Evolutionary conservation across 2,113 vertebrate genomes (phyloP), one percentile per base, ranked within the genome.

Genomic region (Rhea pennata): DNA sequence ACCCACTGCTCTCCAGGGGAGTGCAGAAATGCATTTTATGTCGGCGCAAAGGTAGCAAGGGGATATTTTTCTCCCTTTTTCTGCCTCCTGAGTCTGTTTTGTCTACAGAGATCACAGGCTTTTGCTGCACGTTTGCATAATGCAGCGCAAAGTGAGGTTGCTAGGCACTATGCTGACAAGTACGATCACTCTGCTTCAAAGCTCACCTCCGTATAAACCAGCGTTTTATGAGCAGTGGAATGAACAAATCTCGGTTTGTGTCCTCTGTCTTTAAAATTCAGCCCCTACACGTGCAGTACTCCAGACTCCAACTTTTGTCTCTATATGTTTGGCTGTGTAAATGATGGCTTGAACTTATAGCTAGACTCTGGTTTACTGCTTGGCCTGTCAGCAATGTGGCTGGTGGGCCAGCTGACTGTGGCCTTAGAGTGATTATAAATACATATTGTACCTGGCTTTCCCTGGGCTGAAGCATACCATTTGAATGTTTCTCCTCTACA

Each of bases 211-310:
- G 1, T 10, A 27, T 44, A 73, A 87, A 56, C 48, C n/a, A 62
- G n/a, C 40, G 29, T 59, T 81, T 62, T 61, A 31, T 5, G 8
- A 85, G 42, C 44, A 85, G 54, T n/a, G 54, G 44, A 44, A 82
- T 20, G 6, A 82, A 50, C 53, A 85, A 69, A 33, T 54, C 54
- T 66, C 51, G 31, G 5, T 44, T 75, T 71, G 12, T 78, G 12
- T 33, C 56, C 56, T 81, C 48, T 5, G 1, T 24, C 29, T 77
- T 70, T 50, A 6, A 42, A 72, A 40, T 27, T 58, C 42, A 64
- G 15, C 61, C 29, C 24, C 42, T 76, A 4, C 0, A 1, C n/a
- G 50, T 22, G 20, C 0, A 4, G 15, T 31, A 51, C 51, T 42
- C 15, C 27, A 83, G 67, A 33, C 19, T 86, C 59, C 17, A 4